These are phyloP conservation scores for Epinotia demarniana DNA, from an alignment of 2,888 invertebrate genomes.

Conservation along the genomic window DNA sequence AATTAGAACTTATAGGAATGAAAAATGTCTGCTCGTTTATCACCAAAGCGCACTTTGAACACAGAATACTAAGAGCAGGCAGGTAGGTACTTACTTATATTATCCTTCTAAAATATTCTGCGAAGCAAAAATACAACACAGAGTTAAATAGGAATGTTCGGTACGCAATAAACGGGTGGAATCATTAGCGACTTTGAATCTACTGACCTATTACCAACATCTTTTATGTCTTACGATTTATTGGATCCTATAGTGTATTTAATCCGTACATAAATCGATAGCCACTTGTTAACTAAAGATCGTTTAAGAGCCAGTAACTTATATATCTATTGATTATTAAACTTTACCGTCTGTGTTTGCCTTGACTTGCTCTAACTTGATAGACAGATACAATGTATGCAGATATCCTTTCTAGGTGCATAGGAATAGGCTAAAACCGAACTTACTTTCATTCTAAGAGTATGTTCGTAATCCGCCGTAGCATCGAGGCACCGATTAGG, in stretches of 20 bases:
- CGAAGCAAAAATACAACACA: slow-evolving; percentile 20
- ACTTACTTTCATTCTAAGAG: not conserved
- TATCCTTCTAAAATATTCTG: slow-evolving; percentile 14
- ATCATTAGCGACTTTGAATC: not conserved
- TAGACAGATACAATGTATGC: too few species aligned
- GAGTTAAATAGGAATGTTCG: not conserved
- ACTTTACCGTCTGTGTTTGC: too few species aligned
- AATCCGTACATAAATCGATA: too few species aligned
- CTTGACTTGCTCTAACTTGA: too few species aligned
- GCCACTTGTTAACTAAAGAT: too few species aligned
- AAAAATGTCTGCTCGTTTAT: slow-evolving; percentile 38
- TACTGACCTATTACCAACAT: not conserved
- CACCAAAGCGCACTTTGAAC: slow-evolving; percentile 31
- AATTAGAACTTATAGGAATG: slow-evolving; percentile 41
- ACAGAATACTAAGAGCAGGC: slow-evolving; percentile 33
- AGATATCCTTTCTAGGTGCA: too few species aligned
- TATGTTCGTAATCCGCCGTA: not conserved
- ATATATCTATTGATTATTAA: too few species aligned
- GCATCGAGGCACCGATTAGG: not conserved
- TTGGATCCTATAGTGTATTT: not conserved
- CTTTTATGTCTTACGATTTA: not conserved
- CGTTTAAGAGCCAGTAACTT: too few species aligned
- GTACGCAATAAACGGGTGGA: too few species aligned
- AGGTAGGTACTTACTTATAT: slow-evolving; percentile 10
- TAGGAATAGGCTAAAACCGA: too few species aligned